phyloP scores from a whole-genome alignment of 2,797 vertebrate species.

The Artibeus jamaicensis region DNA sequence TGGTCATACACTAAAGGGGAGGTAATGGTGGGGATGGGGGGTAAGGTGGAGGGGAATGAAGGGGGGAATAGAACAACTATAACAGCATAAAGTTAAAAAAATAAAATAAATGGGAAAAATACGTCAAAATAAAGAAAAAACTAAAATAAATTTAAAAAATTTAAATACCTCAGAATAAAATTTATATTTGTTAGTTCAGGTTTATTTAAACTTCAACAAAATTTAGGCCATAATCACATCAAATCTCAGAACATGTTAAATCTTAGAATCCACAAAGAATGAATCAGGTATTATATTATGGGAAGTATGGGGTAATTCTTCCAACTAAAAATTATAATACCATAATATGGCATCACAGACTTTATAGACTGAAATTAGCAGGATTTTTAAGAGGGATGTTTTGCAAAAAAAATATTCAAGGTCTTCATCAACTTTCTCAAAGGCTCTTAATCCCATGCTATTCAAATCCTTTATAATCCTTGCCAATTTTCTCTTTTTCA shows the following conservation, averaged over 20 bases:
- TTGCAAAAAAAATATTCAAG: neutral
- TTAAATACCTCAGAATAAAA: neutral
- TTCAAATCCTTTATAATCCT: neutral
- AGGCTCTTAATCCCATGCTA: neutral
- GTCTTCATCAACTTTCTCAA: neutral
- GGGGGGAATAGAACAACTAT: too few species aligned
- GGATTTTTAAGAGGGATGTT: neutral
- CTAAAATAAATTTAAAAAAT: too few species aligned
- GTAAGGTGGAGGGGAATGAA: too few species aligned
- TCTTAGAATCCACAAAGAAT: neutral
- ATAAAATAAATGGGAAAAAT: too few species aligned
- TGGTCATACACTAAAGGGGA: too few species aligned
- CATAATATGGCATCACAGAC: neutral
- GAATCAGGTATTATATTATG: neutral
- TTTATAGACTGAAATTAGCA: neutral
- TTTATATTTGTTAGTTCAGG: neutral
- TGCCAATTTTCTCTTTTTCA: constrained; percentile 8
- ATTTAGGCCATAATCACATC: neutral
- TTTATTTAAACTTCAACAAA: constrained; percentile 28
- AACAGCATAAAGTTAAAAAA: too few species aligned
- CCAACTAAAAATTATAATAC: neutral
- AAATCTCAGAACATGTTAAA: neutral
- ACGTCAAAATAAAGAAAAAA: neutral
- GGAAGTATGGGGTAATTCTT: neutral
- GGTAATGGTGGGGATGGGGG: too few species aligned